Base-by-base conservation (phyloP, 2,113 vertebrate genomes). In the Vidua macroura region DNA sequence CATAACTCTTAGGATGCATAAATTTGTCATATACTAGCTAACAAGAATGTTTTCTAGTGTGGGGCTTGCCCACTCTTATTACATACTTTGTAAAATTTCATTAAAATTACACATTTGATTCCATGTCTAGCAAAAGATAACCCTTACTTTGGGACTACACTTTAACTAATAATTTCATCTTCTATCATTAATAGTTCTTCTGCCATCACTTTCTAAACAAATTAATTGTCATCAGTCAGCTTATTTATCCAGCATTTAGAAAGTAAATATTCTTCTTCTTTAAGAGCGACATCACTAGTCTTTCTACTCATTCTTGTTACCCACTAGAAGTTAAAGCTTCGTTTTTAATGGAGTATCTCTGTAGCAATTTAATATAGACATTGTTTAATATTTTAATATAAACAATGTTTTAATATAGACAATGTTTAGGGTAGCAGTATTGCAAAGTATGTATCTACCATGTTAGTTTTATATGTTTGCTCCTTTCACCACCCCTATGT, bases 311-410 rank as follows among this genome's bases (percentile, higher is more conserved):
- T 41, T 76, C 17, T 74, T 44, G 10, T 39, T 59, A 76, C 10
- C 6, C 20, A 73, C 14, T 51, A 21, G 30, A 79, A 75, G 2
- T 23, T 20, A 51, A 44, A 67, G 3, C 9, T 27, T 64, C 52
- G 8, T 82, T 59, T 59, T 59, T 59, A 51, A 39, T 0, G 0
- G 2, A 58, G 2, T 49, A 4, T 35, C 13, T 74, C 43, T 64
- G 14, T 62, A 58, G 59, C 19, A 73, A 28, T 55, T 30, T 25
- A 66, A 30, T 22, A 55, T 1, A 74, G 66, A 31, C 41, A 41
- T 13, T 41, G 41, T 41, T 39, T 39, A 39, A 39, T 39, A 39
- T 39, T 39, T 39, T 39, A 39, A 39, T 39, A 39, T 39, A 12
- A 12, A 39, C 39, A 39, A 39, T 39, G 39, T 10, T 55, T 30